Base-by-base conservation (phyloP, 2,113 vertebrate species). In the Atractosteus spatula region DNA sequence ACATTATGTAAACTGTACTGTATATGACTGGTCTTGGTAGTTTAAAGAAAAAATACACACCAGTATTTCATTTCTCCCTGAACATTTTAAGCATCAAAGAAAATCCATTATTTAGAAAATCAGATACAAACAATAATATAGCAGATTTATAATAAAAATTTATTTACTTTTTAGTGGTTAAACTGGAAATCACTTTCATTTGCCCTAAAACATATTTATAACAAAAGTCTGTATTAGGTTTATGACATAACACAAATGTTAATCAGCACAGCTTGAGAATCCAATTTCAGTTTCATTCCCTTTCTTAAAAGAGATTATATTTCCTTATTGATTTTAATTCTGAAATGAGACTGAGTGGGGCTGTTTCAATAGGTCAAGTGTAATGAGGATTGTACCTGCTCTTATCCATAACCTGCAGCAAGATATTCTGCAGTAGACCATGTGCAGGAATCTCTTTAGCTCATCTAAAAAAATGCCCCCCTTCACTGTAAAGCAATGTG, bases 271-370 rank as follows among this genome's bases (percentile, higher is more conserved):
- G 62, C 62, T 16, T 14, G 54, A 55, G 63, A 72, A 72, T 66
- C 65, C 71, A 72, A 72, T 72, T 66, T 66, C 4, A 55, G 47
- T 41, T 66, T 54, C 62, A 66, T 65, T 56, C 71, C 62, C 71
- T 8, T 51, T 72, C 71, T 66, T 7, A 56, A 61, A 16, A 66
- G 62, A n/a, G 62, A 42, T 62, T 29, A 42, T 17, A 42, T 72
- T 72, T 72, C 71, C 71, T 12, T 66, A 72, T 66, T 72, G 71
- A 72, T 72, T 72, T 72, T 66, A 72, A 72, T 72, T 72, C 71
- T 55, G 62, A 65, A 51, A 72, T 56, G 71, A 12, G 51, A 66
- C 47, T 51, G 51, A 65, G 47, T 55, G 54, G 62, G 13, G 41
- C 5, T 43, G 71, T 63, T 66, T 66, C 71, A 56, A 51, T 56